Evolutionary conservation across 2,888 invertebrate genomes (phyloP).

Genomic region (Campoplex capitator): DNA sequence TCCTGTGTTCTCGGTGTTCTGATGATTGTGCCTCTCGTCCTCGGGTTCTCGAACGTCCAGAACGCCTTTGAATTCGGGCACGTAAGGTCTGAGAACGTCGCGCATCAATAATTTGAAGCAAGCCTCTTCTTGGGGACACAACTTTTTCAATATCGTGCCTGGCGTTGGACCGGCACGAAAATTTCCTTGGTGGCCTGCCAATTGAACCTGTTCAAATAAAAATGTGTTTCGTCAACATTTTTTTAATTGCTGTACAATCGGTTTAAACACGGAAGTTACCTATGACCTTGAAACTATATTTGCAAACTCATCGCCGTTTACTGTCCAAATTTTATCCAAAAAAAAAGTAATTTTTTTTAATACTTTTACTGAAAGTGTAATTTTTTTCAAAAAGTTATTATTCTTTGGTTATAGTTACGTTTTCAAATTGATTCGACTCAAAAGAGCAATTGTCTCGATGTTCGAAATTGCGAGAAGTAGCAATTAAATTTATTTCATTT

Average conservation of each 20-base stretch:
- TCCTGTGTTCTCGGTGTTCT: slow-evolving; percentile 64
- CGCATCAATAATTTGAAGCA: slow-evolving; percentile 95
- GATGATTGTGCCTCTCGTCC: slow-evolving; percentile 74
- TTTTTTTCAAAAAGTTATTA: not conserved
- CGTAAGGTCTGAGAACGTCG: slow-evolving; percentile 94
- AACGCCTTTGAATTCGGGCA: slow-evolving; percentile 96
- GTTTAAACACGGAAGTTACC: not conserved
- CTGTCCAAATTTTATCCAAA: not conserved
- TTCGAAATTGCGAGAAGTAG: not conserved
- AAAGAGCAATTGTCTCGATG: not conserved
- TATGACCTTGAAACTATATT: not conserved
- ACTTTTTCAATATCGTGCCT: slow-evolving; percentile 97
- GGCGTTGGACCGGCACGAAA: slow-evolving; percentile 97
- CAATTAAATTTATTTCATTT: not conserved
- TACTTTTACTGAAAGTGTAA: not conserved
- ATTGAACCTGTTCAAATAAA: slow-evolving; percentile 86
- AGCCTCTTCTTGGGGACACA: slow-evolving; percentile 94
- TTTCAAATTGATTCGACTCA: not conserved
- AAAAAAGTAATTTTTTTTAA: not conserved
- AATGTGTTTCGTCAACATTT: not conserved
- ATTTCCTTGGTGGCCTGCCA: slow-evolving; percentile 98
- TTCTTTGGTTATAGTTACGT: too few species aligned
- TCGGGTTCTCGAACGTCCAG: slow-evolving; percentile 81
- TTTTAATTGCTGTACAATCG: not conserved
- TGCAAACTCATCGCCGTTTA: not conserved